These are phyloP conservation scores for Mustela nigripes DNA, from an alignment of 2,113 vertebrate species.

Conservation along the genomic window DNA sequence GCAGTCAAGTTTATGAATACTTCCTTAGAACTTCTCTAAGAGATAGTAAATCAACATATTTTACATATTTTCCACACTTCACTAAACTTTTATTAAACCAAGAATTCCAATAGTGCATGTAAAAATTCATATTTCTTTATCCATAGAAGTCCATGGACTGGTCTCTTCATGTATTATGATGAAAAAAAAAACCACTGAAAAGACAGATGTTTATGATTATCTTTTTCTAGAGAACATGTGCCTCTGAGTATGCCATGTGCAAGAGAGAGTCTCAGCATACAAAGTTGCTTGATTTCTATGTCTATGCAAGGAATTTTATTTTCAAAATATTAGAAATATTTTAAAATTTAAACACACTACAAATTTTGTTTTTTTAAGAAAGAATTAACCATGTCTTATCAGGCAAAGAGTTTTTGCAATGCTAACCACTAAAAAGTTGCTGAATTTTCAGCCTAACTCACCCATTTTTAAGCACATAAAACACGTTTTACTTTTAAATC, in stretches of 20 bases:
- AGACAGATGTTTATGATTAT: constrained; percentile 66
- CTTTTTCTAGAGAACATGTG: constrained; percentile 55
- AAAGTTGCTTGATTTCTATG: not conserved
- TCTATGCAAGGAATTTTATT: not conserved
- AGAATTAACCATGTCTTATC: constrained; percentile 48
- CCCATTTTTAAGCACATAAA: not conserved
- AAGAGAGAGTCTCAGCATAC: not conserved
- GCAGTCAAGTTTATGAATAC: constrained; percentile 44
- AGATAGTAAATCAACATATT: constrained; percentile 71
- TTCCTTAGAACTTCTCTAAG: constrained; percentile 61
- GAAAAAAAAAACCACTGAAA: not conserved
- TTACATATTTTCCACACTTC: constrained; percentile 63
- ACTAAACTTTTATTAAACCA: constrained; percentile 64
- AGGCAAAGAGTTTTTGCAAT: constrained; percentile 13
- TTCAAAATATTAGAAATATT: constrained; percentile 24
- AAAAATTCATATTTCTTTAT: constrained; percentile 58
- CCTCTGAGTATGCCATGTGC: not conserved
- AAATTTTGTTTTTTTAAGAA: not conserved
- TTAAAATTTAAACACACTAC: constrained; percentile 34
- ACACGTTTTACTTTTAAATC: not conserved
- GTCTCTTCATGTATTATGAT: not conserved
- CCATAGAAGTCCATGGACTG: not conserved
- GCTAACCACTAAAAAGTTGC: constrained; percentile 56
- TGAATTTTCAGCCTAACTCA: constrained; percentile 76
- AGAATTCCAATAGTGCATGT: not conserved